These are phyloP conservation scores for Semnornis frantzii DNA, from an alignment of 2,113 vertebrate species.

Conservation along the genomic window DNA sequence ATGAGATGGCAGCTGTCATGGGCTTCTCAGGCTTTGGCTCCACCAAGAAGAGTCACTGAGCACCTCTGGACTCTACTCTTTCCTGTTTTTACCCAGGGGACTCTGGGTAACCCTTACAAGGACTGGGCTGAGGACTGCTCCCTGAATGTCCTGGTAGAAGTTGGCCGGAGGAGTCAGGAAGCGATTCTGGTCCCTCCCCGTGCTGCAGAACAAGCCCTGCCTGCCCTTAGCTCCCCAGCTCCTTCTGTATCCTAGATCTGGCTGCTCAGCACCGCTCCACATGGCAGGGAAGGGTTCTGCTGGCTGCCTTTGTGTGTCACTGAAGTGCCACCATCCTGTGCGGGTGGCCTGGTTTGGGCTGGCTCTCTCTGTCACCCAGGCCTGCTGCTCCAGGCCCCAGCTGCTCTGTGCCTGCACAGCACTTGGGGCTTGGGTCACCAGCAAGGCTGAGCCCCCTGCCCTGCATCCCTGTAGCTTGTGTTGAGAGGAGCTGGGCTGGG, in stretches of 20 bases:
- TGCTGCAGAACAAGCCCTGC: slow-evolving; percentile 46
- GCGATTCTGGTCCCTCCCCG: slow-evolving; percentile 21
- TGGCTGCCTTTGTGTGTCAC: slow-evolving; percentile 55
- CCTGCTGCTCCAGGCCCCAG: not conserved
- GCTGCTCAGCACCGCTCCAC: slow-evolving; percentile 47
- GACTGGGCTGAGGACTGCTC: slow-evolving; percentile 53
- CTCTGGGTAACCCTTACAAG: slow-evolving; percentile 58
- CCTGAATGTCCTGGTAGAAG: slow-evolving; percentile 40
- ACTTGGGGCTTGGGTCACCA: not conserved
- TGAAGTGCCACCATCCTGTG: slow-evolving; percentile 62
- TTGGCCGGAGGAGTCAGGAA: slow-evolving; percentile 41
- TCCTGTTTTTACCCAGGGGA: slow-evolving; percentile 64
- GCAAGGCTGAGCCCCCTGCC: slow-evolving; percentile 20
- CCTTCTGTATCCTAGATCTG: slow-evolving; percentile 21
- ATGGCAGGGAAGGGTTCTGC: slow-evolving; percentile 51
- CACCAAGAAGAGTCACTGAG: slow-evolving; percentile 94
- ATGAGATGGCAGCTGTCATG: slow-evolving; percentile 99
- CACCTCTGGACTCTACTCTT: slow-evolving; percentile 50
- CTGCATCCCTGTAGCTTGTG: slow-evolving; percentile 43
- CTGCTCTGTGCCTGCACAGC: not conserved
- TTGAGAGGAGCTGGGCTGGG: slow-evolving; percentile 45
- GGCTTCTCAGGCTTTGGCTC: slow-evolving; percentile 96
- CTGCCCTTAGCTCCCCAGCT: slow-evolving; percentile 44
- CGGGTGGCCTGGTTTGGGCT: slow-evolving; percentile 45
- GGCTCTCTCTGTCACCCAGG: not conserved